Percentiles rank a stretch among this genome's conserved stretches.
Conservation (phyloP, 2,888 invertebrate genomes). For the Pharmacophagus antenor region DNA sequence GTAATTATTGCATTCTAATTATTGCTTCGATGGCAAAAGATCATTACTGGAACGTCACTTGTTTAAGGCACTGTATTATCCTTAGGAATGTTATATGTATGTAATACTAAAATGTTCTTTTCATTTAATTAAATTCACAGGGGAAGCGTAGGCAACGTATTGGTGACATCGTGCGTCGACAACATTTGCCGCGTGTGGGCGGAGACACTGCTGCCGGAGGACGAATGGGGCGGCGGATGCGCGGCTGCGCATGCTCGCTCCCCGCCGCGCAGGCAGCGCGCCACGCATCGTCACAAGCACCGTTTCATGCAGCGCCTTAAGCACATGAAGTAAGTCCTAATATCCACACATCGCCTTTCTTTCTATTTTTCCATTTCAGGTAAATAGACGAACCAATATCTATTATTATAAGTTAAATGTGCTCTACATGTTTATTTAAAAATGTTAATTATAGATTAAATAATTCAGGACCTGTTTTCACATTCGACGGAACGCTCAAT, state of each 20-base stretch:
- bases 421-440: not conserved
- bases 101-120: no score
- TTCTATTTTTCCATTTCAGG: no score
- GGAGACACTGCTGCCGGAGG: slow-evolving; percentile 97
- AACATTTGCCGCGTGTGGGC: slow-evolving; percentile 99
- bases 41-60: not conserved
- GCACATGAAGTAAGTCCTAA: slow-evolving; percentile 91
- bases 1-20: no score
- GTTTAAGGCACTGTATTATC: not conserved
- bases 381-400: no score
- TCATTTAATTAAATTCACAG: slow-evolving; percentile 61
- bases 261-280: slow-evolving; percentile 86
- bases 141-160: slow-evolving; percentile 97
- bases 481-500: slow-evolving; percentile 92
- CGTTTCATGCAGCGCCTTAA: slow-evolving; percentile 97
- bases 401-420: no score
- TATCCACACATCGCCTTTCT: no score
- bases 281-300: slow-evolving; percentile 94
- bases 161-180: slow-evolving; percentile 98
- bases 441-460: not conserved
- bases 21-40: not conserved
- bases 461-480: slow-evolving; percentile 91
- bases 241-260: slow-evolving; percentile 83
- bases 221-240: slow-evolving; percentile 86
- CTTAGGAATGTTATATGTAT: not conserved